These are phyloP conservation scores for Channallabes apus DNA, from an alignment of 2,797 vertebrate genomes.

Conservation along the genomic window DNA sequence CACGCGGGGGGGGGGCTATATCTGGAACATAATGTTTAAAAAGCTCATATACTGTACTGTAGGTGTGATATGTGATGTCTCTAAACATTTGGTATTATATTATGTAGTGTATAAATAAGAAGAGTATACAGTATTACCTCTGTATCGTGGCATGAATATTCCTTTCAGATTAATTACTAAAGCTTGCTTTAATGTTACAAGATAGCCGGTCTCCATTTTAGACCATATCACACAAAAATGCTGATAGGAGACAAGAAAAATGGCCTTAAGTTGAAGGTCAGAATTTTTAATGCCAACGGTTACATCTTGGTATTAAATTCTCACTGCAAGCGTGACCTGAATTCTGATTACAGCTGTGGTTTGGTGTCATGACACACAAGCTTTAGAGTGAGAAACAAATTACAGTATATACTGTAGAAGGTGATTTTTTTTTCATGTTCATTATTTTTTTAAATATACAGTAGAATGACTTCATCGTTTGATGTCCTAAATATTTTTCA, in stretches of 20 bases:
- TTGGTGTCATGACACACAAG: not conserved
- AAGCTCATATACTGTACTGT: not conserved
- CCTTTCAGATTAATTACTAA: slow-evolving; percentile 2
- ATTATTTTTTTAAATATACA: not conserved
- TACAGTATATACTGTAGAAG: not conserved
- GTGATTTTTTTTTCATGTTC: not conserved
- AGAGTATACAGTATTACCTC: not conserved
- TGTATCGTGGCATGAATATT: not conserved
- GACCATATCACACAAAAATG: not conserved
- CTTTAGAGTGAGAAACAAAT: not conserved
- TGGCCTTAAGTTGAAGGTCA: not conserved
- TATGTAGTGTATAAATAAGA: not conserved
- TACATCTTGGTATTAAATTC: not conserved
- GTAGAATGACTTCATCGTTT: not conserved
- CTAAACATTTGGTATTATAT: not conserved
- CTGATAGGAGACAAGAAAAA: not conserved
- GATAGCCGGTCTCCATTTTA: not conserved
- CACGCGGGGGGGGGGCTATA: not conserved
- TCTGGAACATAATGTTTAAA: not conserved
- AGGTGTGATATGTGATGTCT: not conserved
- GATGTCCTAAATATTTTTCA: not conserved
- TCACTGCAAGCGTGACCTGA: not conserved
- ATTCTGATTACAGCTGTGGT: not conserved
- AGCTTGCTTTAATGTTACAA: not conserved
- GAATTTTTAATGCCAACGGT: not conserved